A percentile compares a stretch with the other conserved stretches of the same genome.
Conservation (phyloP, 2,113 vertebrate species). For the Megatriorchis doriae region DNA sequence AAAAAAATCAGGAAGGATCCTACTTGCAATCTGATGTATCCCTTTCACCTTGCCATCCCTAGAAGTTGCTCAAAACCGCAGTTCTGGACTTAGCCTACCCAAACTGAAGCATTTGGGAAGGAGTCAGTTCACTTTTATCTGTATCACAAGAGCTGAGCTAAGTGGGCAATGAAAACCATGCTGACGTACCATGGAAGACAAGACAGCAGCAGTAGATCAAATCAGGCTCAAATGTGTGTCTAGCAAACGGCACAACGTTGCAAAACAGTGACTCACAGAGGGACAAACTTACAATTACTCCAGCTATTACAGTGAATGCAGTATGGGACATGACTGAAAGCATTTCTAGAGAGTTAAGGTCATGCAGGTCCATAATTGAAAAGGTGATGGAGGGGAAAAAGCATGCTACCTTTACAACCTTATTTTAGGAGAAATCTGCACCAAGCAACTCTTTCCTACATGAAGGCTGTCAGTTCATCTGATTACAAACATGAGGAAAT, state of each 20-base stretch:
- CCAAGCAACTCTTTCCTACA: not conserved
- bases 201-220: not conserved
- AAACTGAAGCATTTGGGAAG: not conserved
- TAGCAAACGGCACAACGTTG: not conserved
- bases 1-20: not conserved
- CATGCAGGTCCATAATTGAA: not conserved
- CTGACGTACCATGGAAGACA: not conserved
- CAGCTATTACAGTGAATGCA: not conserved
- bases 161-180: not conserved
- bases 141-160: not conserved
- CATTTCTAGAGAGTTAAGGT: not conserved
- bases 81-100: not conserved
- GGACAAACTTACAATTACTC: not conserved
- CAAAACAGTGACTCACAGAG: not conserved
- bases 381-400: not conserved
- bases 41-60: not conserved
- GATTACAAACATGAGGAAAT: not conserved
- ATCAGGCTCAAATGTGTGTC: not conserved
- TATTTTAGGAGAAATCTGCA: not conserved
- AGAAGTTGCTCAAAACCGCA: not conserved
- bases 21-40: not conserved
- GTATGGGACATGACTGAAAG: not conserved
- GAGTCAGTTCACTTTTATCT: not conserved
- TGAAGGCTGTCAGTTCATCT: not conserved
- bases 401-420: not conserved